phyloP scores from a whole-genome alignment of 2,888 invertebrate species.

The Deilephila elpenor region DNA sequence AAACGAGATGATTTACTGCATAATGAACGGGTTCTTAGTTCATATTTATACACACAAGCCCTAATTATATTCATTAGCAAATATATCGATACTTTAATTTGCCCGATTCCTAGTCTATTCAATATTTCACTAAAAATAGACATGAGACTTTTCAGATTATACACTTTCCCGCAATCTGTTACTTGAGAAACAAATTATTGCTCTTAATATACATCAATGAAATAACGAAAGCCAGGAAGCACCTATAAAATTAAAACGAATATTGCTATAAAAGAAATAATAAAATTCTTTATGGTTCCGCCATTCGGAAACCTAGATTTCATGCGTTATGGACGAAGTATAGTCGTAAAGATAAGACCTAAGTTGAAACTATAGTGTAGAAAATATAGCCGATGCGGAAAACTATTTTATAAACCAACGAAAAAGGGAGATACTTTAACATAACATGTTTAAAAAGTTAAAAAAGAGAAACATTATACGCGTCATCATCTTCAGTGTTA shows the following conservation, averaged over 20 bases:
- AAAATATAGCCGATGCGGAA: background rate
- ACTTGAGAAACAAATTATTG: background rate
- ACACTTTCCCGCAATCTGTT: too few species aligned
- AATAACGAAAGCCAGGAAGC: background rate
- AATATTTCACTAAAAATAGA: too few species aligned
- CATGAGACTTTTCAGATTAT: too few species aligned
- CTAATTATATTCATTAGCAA: too few species aligned
- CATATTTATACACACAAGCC: too few species aligned
- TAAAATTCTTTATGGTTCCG: slow-evolving; percentile 20
- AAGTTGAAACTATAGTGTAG: slow-evolving; percentile 4
- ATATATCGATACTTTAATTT: too few species aligned
- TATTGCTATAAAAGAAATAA: slow-evolving; percentile 12
- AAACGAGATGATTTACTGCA: too few species aligned
- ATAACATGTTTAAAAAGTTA: too few species aligned
- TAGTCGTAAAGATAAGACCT: slow-evolving; percentile 23
- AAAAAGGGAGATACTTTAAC: background rate
- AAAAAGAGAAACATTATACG: too few species aligned
- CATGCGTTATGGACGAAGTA: slow-evolving; percentile 21
- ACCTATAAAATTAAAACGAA: slow-evolving; percentile 16
- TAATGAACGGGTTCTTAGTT: too few species aligned
- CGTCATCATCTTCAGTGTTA: too few species aligned
- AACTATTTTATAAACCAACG: background rate
- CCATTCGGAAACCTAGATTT: slow-evolving; percentile 20
- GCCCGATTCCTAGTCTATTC: too few species aligned
- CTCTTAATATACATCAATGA: background rate